These are phyloP conservation scores for Mizuhopecten yessoensis DNA, from an alignment of 1,140 invertebrate species.

Conservation along the genomic window DNA sequence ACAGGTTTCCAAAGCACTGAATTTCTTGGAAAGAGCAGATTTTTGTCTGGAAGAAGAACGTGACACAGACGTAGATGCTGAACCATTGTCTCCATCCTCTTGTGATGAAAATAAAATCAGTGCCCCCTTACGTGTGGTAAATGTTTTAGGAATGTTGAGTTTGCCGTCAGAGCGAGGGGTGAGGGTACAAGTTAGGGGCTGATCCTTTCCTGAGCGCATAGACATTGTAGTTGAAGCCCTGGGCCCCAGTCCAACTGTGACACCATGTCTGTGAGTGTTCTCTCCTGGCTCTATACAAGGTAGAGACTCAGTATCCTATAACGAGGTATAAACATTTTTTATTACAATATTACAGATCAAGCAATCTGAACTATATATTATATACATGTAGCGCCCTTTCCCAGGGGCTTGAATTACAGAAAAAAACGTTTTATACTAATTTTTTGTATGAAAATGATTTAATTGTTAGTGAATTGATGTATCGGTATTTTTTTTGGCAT, in stretches of 20 bases:
- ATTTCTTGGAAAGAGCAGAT: slow-evolving; percentile 49
- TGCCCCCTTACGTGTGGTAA: slow-evolving; percentile 77
- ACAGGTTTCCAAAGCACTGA: slow-evolving; percentile 69
- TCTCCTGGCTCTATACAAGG: slow-evolving; percentile 58
- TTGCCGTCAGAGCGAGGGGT: slow-evolving; percentile 65
- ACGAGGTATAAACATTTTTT: no score
- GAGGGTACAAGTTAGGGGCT: background rate
- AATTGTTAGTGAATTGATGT: no score
- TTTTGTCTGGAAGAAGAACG: slow-evolving; percentile 53
- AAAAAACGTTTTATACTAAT: no score
- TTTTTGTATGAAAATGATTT: no score
- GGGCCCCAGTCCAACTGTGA: slow-evolving; percentile 68
- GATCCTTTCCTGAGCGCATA: background rate
- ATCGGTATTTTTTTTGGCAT: no score
- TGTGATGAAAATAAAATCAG: slow-evolving; percentile 77
- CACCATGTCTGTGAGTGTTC: slow-evolving; percentile 73
- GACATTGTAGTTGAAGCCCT: slow-evolving; percentile 50
- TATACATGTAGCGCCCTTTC: no score
- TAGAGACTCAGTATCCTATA: slow-evolving; percentile 48
- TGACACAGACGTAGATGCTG: slow-evolving; percentile 41
- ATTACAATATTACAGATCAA: no score
- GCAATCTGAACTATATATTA: no score
- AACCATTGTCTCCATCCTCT: slow-evolving; percentile 61
- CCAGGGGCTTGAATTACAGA: no score
- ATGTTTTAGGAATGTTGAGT: slow-evolving; percentile 77